Conservation (phyloP, 2,113 vertebrate genomes). For the Thinocorus orbignyianus region DNA sequence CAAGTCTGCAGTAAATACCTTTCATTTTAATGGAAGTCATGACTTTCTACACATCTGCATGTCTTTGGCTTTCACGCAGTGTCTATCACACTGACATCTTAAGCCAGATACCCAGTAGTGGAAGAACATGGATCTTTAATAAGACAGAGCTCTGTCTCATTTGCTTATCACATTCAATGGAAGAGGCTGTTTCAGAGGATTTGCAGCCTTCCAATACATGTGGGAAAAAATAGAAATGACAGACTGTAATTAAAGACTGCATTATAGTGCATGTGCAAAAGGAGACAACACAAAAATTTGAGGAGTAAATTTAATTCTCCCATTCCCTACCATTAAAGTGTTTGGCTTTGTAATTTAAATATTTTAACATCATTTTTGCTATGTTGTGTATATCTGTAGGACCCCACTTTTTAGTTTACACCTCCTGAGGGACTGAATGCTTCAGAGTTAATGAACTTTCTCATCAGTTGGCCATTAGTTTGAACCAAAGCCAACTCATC, state of each 20-base stretch:
- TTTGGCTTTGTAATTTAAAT: constrained; percentile 53
- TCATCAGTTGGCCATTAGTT: constrained; percentile 59
- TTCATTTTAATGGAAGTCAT: neutral
- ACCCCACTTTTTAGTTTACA: constrained; percentile 64
- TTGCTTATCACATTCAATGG: neutral
- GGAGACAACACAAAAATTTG: constrained; percentile 6
- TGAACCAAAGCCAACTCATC: constrained; percentile 64
- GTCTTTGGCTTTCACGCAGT: neutral
- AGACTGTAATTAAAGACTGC: constrained; percentile 30
- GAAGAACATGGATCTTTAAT: neutral
- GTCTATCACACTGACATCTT: neutral
- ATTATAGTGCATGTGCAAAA: neutral
- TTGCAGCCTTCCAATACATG: neutral
- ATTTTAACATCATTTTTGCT: constrained; percentile 54
- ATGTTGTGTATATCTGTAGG: constrained; percentile 41
- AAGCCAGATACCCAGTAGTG: neutral
- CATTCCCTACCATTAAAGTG: neutral
- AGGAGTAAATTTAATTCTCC: constrained; percentile 33
- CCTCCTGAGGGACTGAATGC: constrained; percentile 45
- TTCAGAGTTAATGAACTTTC: constrained; percentile 68
- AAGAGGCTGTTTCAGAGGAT: neutral
- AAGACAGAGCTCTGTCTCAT: neutral
- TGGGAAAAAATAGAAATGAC: neutral
- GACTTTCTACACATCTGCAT: neutral
- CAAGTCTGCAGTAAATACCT: neutral